Evolutionary conservation across 2,888 invertebrate genomes (phyloP), one percentile per base, ranked within the genome.

Genomic region (Zonitis immaculata): DNA sequence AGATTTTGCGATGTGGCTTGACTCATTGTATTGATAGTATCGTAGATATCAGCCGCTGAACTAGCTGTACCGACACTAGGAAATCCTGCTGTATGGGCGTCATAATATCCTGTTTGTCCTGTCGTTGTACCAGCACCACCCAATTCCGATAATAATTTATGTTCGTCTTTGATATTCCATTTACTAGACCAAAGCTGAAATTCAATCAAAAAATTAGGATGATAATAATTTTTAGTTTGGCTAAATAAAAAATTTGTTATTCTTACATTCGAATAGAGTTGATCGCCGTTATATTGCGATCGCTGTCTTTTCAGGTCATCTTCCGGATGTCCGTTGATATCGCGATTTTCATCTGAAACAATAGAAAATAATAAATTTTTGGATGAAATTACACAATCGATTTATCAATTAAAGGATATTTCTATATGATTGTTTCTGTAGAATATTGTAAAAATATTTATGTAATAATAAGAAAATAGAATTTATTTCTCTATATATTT

Each of bases 151-250:
- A 92, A 78, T 47, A 92, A 77, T 77, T 92, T 92, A 79, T 91
- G 91, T 73, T 92, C 91, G 76, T 93, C 92, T 76, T 93, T 92
- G 71, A 92, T 86, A 76, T 89, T 89, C 92, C 92, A 92, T 79
- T 93, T 93, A 59, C 85, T 84, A 60, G 92, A 88, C 82, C 91
- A 91, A 59, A 89, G 80, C 88, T 88, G 79, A 65, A n/a, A n/a
- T n/a, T n/a, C n/a, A n/a, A n/a, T n/a, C n/a, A n/a, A 47, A 53
- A 47, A 22, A 22, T 22, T 22, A 5, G 22, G 22, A 22, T 22
- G 3, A 22, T 22, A 4, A 22, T 22, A 22, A 22, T 22, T 22
- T 22, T 3, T 3, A 5, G 5, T 4, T 22, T 22, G 22, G 22
- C n/a, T n/a, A n/a, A 5, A 22, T 22, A 1, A 26, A 26, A 26